A percentile compares a stretch with the other conserved stretches of the same genome.
Evolutionary conservation across 2,113 vertebrate species (phyloP).

Genomic region (Leptosomus discolor): DNA sequence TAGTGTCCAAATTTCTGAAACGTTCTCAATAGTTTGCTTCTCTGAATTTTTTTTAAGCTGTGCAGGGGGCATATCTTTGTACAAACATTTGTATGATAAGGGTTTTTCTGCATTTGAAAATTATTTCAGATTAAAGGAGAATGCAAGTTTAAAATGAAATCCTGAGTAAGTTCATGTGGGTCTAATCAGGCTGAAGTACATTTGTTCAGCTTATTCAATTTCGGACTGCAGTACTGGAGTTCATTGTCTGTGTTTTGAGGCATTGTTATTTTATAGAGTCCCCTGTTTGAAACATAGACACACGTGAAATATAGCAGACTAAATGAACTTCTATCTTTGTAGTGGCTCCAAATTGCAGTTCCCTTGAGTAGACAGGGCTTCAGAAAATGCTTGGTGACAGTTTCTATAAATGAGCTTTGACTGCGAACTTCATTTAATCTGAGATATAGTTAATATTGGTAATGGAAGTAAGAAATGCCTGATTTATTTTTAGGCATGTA

Average conservation of each 20-base stretch:
- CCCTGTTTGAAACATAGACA: neutral
- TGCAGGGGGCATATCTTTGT: neutral
- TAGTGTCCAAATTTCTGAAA: neutral
- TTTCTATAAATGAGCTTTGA: neutral
- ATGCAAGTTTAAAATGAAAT: neutral
- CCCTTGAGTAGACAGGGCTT: neutral
- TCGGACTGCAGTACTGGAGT: neutral
- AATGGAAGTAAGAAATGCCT: neutral
- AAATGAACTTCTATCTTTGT: neutral
- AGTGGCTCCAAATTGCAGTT: neutral
- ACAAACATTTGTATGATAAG: neutral
- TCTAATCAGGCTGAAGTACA: neutral
- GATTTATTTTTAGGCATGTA: neutral
- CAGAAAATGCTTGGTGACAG: neutral
- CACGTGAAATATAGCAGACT: neutral
- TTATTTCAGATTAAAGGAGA: neutral
- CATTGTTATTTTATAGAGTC: neutral
- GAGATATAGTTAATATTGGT: neutral
- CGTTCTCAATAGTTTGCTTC: neutral
- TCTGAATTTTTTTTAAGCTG: neutral
- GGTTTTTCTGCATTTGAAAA: neutral
- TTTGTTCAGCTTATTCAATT: neutral
- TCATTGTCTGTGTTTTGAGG: neutral
- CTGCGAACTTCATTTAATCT: neutral
- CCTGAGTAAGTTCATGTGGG: neutral